Evolutionary conservation across 2,888 invertebrate species (phyloP).

Genomic region (Rhodophaea formosa): DNA sequence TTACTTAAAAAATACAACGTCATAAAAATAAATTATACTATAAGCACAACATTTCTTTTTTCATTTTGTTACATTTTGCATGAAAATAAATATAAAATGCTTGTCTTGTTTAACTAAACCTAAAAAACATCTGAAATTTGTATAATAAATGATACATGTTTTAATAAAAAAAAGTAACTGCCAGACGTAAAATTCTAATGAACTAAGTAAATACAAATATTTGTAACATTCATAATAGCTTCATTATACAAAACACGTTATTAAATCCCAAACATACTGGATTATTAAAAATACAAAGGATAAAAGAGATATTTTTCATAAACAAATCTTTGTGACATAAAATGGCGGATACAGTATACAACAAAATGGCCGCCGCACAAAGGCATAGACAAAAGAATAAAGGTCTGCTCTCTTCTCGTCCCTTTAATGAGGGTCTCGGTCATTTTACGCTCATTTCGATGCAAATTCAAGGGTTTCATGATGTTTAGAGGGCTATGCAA

Average conservation of each 20-base stretch:
- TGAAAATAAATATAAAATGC: not conserved
- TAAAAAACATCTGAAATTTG: too few species aligned
- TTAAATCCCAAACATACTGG: not conserved
- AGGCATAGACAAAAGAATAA: slow-evolving; percentile 70
- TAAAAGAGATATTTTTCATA: slow-evolving; percentile 45
- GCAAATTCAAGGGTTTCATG: slow-evolving; percentile 73
- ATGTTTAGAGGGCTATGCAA: slow-evolving; percentile 70
- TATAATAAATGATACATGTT: not conserved
- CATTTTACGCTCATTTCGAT: slow-evolving; percentile 75
- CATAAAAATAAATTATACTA: too few species aligned
- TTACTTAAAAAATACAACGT: too few species aligned
- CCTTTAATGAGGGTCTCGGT: slow-evolving; percentile 68
- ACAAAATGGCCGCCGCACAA: slow-evolving; percentile 53
- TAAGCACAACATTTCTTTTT: not conserved
- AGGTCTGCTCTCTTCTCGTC: slow-evolving; percentile 55
- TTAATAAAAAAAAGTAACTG: not conserved
- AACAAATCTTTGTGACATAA: slow-evolving; percentile 54
- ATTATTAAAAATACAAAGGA: slow-evolving; percentile 20
- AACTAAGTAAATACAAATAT: not conserved
- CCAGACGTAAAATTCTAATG: not conserved
- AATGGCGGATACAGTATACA: slow-evolving; percentile 47
- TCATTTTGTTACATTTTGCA: not conserved
- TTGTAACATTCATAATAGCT: not conserved
- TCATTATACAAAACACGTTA: slow-evolving; percentile 11
- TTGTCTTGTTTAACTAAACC: too few species aligned